These are phyloP conservation scores for Corythornis cristatus DNA, from an alignment of 2,113 vertebrate genomes.

Conservation along the genomic window DNA sequence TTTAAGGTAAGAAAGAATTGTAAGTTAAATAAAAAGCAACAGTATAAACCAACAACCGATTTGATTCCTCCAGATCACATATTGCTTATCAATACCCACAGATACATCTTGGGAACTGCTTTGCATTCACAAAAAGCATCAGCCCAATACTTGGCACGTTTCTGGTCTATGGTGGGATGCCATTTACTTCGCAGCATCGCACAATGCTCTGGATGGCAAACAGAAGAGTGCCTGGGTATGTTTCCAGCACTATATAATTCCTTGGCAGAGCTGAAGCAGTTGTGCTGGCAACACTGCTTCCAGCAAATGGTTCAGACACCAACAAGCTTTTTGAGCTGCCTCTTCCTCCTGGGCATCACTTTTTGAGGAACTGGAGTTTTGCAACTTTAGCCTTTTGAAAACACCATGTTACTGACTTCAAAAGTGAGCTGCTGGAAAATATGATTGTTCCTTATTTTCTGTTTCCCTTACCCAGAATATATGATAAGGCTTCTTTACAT, in stretches of 20 bases:
- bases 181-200: constrained; percentile 73
- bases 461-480: background rate
- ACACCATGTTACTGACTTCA: background rate
- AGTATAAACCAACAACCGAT: constrained; percentile 11
- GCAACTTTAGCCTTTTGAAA: background rate
- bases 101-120: constrained; percentile 60
- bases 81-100: constrained; percentile 15
- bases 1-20: constrained; percentile 7
- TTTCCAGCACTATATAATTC: constrained; percentile 74
- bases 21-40: background rate
- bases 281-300: constrained; percentile 58
- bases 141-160: constrained; percentile 66
- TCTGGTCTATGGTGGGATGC: constrained; percentile 68
- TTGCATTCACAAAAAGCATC: constrained; percentile 67
- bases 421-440: background rate
- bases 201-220: constrained; percentile 67
- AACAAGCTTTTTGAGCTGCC: background rate
- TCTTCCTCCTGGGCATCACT: background rate
- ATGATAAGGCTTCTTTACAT: background rate
- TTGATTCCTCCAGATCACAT: constrained; percentile 7
- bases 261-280: constrained; percentile 67
- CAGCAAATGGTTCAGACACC: constrained; percentile 36
- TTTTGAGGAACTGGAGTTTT: background rate
- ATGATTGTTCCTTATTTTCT: background rate
- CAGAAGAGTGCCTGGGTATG: constrained; percentile 57